These are phyloP conservation scores for Phalloptychus januarius DNA, from an alignment of 2,797 vertebrate species.

Conservation along the genomic window DNA sequence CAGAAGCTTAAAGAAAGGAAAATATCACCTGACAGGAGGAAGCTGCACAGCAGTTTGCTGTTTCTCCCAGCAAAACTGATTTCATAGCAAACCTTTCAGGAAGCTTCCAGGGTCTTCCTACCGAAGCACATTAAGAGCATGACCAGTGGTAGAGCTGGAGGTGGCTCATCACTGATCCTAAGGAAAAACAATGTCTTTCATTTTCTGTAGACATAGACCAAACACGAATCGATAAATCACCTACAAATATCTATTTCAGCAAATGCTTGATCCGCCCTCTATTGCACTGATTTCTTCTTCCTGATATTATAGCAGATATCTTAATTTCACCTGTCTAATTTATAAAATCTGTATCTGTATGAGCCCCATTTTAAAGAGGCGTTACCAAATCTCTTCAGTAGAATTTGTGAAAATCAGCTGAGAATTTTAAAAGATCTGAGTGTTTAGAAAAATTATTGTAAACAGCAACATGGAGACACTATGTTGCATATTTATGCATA, in stretches of 20 bases:
- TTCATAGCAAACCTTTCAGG: background rate
- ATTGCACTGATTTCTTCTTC: background rate
- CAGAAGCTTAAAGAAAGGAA: slow-evolving; percentile 9
- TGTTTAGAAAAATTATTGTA: background rate
- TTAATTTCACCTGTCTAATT: background rate
- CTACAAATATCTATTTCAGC: background rate
- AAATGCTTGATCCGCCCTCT: background rate
- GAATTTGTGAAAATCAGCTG: background rate
- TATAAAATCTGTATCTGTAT: background rate
- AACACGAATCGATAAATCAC: background rate
- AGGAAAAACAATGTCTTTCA: background rate
- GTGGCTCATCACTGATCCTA: background rate
- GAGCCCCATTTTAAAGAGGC: background rate
- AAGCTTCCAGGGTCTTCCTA: background rate
- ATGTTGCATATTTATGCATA: background rate
- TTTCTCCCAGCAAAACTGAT: background rate
- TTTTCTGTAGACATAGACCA: background rate
- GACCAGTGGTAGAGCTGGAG: background rate
- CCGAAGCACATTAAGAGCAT: background rate
- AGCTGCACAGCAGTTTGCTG: slow-evolving; percentile 1
- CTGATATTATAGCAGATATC: background rate
- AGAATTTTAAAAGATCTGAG: background rate
- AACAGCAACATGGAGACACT: background rate
- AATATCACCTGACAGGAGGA: slow-evolving; percentile 3
- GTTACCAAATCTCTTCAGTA: background rate